These are phyloP conservation scores for Fabriciana adippe DNA, from an alignment of 2,888 invertebrate species.

Conservation along the genomic window DNA sequence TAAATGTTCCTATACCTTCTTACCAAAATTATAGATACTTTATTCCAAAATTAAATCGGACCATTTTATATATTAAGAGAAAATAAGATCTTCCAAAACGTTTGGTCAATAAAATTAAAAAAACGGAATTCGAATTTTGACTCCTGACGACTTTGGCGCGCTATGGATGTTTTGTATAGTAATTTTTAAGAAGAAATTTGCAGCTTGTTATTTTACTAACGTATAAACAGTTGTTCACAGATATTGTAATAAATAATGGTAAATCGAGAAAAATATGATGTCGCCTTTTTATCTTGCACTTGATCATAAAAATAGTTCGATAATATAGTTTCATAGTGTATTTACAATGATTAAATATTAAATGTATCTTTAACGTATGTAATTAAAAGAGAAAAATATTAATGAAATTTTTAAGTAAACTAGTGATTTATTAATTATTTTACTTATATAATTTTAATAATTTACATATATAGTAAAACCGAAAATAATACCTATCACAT, in stretches of 20 bases:
- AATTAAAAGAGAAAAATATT: background rate
- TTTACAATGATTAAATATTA: slow-evolving; percentile 37
- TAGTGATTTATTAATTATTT: background rate
- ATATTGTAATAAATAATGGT: slow-evolving; percentile 20
- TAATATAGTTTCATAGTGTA: slow-evolving; percentile 39
- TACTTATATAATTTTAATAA: slow-evolving; percentile 5
- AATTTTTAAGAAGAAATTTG: slow-evolving; percentile 30
- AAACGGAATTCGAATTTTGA: background rate
- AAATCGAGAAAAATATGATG: slow-evolving; percentile 22
- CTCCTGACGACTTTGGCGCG: slow-evolving; percentile 37
- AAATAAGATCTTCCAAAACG: slow-evolving; percentile 19
- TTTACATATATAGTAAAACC: background rate
- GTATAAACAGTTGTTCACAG: slow-evolving; percentile 30
- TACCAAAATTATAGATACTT: slow-evolving; percentile 5
- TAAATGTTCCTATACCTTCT: slow-evolving; percentile 20
- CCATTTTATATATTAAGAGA: slow-evolving; percentile 2
- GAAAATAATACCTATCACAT: background rate
- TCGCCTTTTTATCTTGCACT: slow-evolving; percentile 29
- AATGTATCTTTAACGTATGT: slow-evolving; percentile 30
- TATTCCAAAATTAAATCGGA: background rate
- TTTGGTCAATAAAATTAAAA: background rate
- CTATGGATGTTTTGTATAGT: slow-evolving; percentile 31
- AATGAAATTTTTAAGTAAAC: background rate
- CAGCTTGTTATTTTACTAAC: slow-evolving; percentile 25
- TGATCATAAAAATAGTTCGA: slow-evolving; percentile 27